These are phyloP conservation scores for Drosophila melanogaster DNA, from an alignment of 1,140 invertebrate species.

Conservation along the genomic window Release_6_plus_ISO1_MT NT_037436.4:933501-934000, in stretches of 20 bases:
- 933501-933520: constrained; percentile 27
- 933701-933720: constrained; percentile 77
- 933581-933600: constrained; percentile 64
- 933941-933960: too few relatives aligned
- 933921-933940: too few relatives aligned
- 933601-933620: constrained; percentile 4
- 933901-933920: too few relatives aligned
- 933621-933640: constrained; percentile 5
- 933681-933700: constrained; percentile 80
- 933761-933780: constrained; percentile 62
- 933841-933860: constrained; percentile 36
- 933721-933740: constrained; percentile 83
- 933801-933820: constrained; percentile 62
- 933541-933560: constrained; percentile 78
- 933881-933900: too few relatives aligned
- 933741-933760: constrained; percentile 83
- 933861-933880: background rate
- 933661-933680: constrained; percentile 83
- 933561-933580: constrained; percentile 81
- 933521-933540: constrained; percentile 72
- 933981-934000: too few relatives aligned
- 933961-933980: too few relatives aligned
- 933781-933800: constrained; percentile 44
- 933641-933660: constrained; percentile 51
- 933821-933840: constrained; percentile 55